Percentiles rank a stretch among this genome's conserved stretches.
Evolutionary conservation across 2,888 invertebrate genomes (phyloP).

Genomic region (Lepidocyrtoides sp.): DNA sequence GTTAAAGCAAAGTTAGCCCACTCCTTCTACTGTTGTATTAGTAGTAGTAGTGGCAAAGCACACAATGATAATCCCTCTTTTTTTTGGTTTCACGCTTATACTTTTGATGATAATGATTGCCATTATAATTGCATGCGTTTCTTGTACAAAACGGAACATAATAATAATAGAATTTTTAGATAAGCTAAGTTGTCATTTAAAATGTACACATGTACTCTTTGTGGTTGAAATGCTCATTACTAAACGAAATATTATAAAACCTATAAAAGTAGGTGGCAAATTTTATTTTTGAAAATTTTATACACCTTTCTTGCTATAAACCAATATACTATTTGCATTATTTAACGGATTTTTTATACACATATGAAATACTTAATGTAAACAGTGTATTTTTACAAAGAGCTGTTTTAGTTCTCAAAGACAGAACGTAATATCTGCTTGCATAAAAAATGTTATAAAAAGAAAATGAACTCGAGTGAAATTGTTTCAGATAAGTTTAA

Average conservation of each 20-base stretch:
- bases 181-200: conserved; percentile 15
- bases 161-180: conserved; percentile 39
- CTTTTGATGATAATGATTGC: conserved; percentile 40
- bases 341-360: no score
- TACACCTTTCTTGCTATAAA: no score
- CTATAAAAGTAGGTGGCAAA: no score
- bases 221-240: conserved; percentile 9
- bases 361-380: no score
- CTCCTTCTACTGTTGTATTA: not conserved
- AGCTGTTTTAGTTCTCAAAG: no score
- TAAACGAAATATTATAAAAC: conserved; percentile 18
- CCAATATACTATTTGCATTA: no score
- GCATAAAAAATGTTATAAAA: conserved; percentile 78
- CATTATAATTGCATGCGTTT: conserved; percentile 17
- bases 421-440: not conserved
- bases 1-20: not conserved
- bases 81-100: conserved; percentile 29
- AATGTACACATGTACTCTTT: not conserved
- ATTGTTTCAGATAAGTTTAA: conserved; percentile 80
- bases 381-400: not conserved
- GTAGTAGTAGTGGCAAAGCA: no score
- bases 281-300: no score
- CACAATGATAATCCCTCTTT: conserved; percentile 32
- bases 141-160: conserved; percentile 28
- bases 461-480: conserved; percentile 80